phyloP scores from a whole-genome alignment of 2,113 vertebrate genomes.

The Neogobius melanostomus region DNA sequence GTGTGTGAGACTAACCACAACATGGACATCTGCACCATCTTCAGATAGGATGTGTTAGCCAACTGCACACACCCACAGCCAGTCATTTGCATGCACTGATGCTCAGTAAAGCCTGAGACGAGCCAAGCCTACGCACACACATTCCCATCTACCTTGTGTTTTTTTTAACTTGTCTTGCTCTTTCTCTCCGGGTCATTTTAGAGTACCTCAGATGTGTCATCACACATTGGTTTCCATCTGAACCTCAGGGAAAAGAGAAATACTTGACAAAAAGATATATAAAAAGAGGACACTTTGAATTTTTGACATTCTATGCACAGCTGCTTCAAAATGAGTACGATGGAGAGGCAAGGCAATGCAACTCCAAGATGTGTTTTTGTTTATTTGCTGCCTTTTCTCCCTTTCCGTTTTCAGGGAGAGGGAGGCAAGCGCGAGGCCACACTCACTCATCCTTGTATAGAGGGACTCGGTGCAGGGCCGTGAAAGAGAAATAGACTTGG shows the following conservation, averaged over 20 bases:
- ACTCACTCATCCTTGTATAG: conserved; percentile 69
- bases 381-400: conserved; percentile 71
- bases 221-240: conserved; percentile 75
- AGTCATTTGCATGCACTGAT: neutral
- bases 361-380: conserved; percentile 63
- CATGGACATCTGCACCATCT: conserved; percentile 67
- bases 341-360: conserved; percentile 67
- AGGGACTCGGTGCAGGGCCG: conserved; percentile 47
- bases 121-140: conserved; percentile 24
- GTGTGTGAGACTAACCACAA: conserved; percentile 47
- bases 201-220: conserved; percentile 77
- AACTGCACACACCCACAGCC: conserved; percentile 25
- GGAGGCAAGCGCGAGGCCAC: conserved; percentile 69
- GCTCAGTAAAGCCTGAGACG: conserved; percentile 17
- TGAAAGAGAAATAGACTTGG: conserved; percentile 65
- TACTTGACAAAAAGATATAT: conserved; percentile 75
- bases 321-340: conserved; percentile 68
- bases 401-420: conserved; percentile 62
- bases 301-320: conserved; percentile 70
- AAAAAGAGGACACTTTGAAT: conserved; percentile 71
- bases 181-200: conserved; percentile 57
- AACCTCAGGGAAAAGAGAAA: conserved; percentile 67
- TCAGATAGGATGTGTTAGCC: conserved; percentile 49
- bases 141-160: conserved; percentile 34
- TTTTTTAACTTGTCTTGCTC: conserved; percentile 41